Evolutionary conservation across 2,888 invertebrate genomes (phyloP).

Genomic region (Phortica magna): DNA sequence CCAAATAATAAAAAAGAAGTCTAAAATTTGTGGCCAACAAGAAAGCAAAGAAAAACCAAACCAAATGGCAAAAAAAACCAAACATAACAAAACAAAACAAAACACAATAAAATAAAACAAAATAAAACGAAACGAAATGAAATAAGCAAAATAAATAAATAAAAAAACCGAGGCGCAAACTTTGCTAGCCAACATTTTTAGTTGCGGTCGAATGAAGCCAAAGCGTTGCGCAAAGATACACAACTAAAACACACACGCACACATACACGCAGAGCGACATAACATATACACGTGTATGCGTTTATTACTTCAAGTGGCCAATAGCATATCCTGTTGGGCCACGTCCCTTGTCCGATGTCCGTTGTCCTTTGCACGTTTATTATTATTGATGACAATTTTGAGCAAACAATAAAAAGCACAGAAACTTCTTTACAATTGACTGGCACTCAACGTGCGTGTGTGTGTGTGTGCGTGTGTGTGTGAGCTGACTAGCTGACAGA

Average conservation of each 20-base stretch:
- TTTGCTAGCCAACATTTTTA: constrained; percentile 67
- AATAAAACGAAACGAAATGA: constrained; percentile 40
- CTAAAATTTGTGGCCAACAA: constrained; percentile 22
- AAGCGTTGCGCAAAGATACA: constrained; percentile 60
- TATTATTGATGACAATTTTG: constrained; percentile 73
- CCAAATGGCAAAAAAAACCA: constrained; percentile 36
- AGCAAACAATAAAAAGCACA: constrained; percentile 66
- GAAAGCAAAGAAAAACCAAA: constrained; percentile 34
- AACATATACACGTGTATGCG: constrained; percentile 52
- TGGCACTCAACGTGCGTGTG: not conserved
- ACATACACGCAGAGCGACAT: constrained; percentile 17
- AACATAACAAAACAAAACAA: not conserved
- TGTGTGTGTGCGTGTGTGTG: constrained; percentile 17
- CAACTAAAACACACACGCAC: constrained; percentile 40
- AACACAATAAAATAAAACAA: constrained; percentile 40
- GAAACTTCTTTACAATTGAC: constrained; percentile 16
- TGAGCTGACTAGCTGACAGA: not conserved
- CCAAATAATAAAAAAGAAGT: constrained; percentile 21
- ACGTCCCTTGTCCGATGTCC: constrained; percentile 14
- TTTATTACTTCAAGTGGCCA: constrained; percentile 66
- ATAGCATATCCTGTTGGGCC: constrained; percentile 48
- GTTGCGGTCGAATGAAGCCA: constrained; percentile 70
- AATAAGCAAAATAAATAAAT: constrained; percentile 46
- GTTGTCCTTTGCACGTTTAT: constrained; percentile 60
- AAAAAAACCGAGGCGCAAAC: constrained; percentile 48